Evolutionary conservation across 2,888 invertebrate species (phyloP), one percentile per base, ranked within the genome.

Genomic region (Melipona bicolor): DNA sequence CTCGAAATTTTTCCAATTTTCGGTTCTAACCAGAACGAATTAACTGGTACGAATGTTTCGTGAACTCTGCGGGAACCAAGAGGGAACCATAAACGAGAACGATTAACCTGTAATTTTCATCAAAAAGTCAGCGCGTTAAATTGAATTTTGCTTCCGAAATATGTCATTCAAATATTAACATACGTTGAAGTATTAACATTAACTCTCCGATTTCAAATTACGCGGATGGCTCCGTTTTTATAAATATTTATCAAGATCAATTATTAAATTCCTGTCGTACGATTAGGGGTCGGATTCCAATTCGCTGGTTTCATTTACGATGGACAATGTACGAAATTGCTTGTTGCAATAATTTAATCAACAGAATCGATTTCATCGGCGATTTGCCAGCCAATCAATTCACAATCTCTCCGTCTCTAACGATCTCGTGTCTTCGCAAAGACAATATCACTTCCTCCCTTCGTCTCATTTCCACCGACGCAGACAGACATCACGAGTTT

Each of bases 311-410:
- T 43, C 43, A 9, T 43, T 9, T 43, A 43, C 43, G 13, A 56
- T 11, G 6, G 50, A 50, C 15, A 56, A 13, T 56, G 21, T 4
- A 13, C 5, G 13, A n/a, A 15, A 2, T 27, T n/a, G 15, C n/a
- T 43, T 11, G 62, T 13, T 21, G 43, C 9, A 2, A 2, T 27
- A 52, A 52, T 69, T 69, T 50, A 52, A 52, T 69, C 68, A 56
- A 5, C 15, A 15, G 50, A 27, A 27, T 69, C 43, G 27, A 65
- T 56, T 73, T 64, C 73, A n/a, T 73, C 17, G 62, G 6, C 73
- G 50, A 62, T 73, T 73, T 21, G 24, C 24, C 43, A 21, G 65
- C 24, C 65, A 43, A 74, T 65, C 65, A 27, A 75, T 56, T 65
- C 15, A 19, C 43, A 11, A 43, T 32, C 61, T 19, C 5, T 59